Evolutionary conservation across 2,888 invertebrate species (phyloP), one percentile per base, ranked within the genome.

Genomic region (Oligia latruncula): DNA sequence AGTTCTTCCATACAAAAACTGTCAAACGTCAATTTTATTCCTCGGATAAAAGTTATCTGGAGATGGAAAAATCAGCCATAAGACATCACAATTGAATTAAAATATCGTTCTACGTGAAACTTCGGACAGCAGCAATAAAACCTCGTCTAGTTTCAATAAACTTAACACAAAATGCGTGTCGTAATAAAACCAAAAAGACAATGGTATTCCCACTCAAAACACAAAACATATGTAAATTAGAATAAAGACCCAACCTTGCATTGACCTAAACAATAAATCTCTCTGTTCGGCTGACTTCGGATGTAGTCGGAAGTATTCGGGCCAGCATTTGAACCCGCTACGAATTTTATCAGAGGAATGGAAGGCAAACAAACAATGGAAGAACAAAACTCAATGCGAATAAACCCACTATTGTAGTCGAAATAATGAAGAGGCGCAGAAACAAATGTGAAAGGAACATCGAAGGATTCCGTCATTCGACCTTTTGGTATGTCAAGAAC

Each of bases 261-360:
- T 84, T 84, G 86, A 82, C 88, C 87, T 62, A n/a, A 71, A 73
- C 87, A 71, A 89, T 89, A 89, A 88, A 88, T 89, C 84, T 83
- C 52, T 17, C 68, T 71, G 77, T 77, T 79, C 80, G 67, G 71
- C 13, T 23, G 49, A 55, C 52, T 75, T 84, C 85, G 85, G 80
- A 49, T 67, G 65, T 58, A 58, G 58, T 84, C 84, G 84, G 74
- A 52, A 65, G 66, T 64, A 35, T 78, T 84, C 82, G 84, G 70
- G 71, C 55, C 29, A 79, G 62, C 65, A 68, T 67, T 82, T 81
- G 77, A 67, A 80, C 71, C 72, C 71, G 68, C 77, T 58, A 49
- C 71, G 77, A 86, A 71, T 86, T 82, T 82, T 80, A 82, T 87
- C 80, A 72, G 52, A 68, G 74, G 55, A 76, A 74, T 81, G 65